Evolutionary conservation across 2,888 invertebrate genomes (phyloP), one percentile per base, ranked within the genome.

Genomic region (Hoplodrina ambigua): DNA sequence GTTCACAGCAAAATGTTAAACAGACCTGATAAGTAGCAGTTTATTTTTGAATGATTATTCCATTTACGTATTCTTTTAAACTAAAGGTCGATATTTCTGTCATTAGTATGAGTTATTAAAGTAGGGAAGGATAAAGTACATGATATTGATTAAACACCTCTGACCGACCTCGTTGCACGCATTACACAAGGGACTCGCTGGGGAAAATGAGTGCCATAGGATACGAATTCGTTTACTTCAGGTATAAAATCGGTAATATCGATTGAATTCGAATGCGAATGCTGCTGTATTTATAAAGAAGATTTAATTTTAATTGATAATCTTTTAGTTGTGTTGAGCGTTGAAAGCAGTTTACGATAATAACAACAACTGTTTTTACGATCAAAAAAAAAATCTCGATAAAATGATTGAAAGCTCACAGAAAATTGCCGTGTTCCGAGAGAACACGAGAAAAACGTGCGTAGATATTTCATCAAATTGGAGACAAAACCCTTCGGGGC

Each of bases 61-160:
- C 25, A 37, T 64, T 1, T 25, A 19, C 41, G 52, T 19, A 8
- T 37, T 8, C 37, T 37, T 37, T 37, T 8, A 37, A 54, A 46
- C 46, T 20, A 0, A 11, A 44, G 20, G 20, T 49, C 17, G 7
- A 52, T 20, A n/a, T 37, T 19, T 5, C 5, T 52, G 8, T 20
- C 41, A 54, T n/a, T 15, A 41, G n/a, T 30, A 11, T 30, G 37
- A 53, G 55, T 59, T 65, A 41, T 17, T 44, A 46, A 56, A 41
- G 19, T 53, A 33, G 41, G 41, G 41, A 61, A 41, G 75, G 25
- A 20, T 49, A 50, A n/a, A 60, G 63, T 63, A 44, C 33, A 58
- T 58, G 53, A 30, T 65, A 75, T 72, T 78, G 65, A 65, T 78
- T 65, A 37, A 57, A 65, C 57, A 72, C 72, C 53, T 70, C 44